phyloP scores from a whole-genome alignment of 2,797 vertebrate genomes.

The Chelonia mydas region DNA sequence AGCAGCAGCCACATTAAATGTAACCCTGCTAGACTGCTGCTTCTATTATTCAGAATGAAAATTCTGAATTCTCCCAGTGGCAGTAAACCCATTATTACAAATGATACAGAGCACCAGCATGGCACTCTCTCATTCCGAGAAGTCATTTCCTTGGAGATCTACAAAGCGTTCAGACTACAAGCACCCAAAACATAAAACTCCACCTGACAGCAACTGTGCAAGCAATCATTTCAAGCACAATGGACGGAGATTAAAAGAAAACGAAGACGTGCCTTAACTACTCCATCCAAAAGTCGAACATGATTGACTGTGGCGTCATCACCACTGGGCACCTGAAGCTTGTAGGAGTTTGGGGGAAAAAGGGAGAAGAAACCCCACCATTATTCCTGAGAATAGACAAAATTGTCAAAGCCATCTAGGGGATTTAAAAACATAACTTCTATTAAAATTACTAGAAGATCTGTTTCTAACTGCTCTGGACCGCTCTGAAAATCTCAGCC shows the following conservation, averaged over 20 bases:
- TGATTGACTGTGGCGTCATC: not conserved
- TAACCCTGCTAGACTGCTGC: not conserved
- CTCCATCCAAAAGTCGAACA: not conserved
- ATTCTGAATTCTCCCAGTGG: not conserved
- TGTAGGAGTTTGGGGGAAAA: not conserved
- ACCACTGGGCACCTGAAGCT: not conserved
- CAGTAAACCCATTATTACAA: not conserved
- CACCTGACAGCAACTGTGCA: not conserved
- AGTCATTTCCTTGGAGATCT: not conserved
- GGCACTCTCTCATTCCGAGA: not conserved
- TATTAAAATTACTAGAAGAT: not conserved
- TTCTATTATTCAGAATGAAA: not conserved
- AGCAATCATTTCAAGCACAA: not conserved
- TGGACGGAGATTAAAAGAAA: not conserved
- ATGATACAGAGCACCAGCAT: accelerated
- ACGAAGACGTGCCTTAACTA: not conserved
- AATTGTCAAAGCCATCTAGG: not conserved
- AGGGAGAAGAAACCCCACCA: not conserved
- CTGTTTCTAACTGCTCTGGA: not conserved
- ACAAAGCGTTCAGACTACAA: not conserved
- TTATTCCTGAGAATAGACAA: not conserved
- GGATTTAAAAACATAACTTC: not conserved
- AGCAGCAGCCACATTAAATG: accelerated
- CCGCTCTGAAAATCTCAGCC: not conserved
- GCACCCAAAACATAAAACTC: not conserved